Percentiles rank a stretch among this genome's conserved stretches.
Conservation (phyloP, 92 coral and sea anemone genomes). For the Porites cylindrica region DNA sequence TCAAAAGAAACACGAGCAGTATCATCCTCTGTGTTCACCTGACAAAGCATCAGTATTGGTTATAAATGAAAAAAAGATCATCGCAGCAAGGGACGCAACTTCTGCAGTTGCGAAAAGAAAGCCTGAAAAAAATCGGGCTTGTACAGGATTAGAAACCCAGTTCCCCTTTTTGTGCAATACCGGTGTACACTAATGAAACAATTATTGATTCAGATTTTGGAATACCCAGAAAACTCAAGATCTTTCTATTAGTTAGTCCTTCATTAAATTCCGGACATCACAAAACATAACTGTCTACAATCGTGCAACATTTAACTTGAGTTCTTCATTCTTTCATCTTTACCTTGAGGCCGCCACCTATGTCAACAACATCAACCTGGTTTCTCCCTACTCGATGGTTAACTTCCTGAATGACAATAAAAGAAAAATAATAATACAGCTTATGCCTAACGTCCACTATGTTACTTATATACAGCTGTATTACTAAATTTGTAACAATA, state of each 20-base stretch:
- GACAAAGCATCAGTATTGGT: background rate
- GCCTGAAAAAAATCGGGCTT: no score
- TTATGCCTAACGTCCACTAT: background rate
- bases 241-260: no score
- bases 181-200: no score
- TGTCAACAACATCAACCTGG: conserved; percentile 86
- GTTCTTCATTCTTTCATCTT: background rate
- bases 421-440: background rate
- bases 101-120: background rate
- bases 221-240: no score
- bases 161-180: no score
- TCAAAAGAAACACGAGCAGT: conserved; percentile 71
- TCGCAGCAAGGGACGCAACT: background rate
- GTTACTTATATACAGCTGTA: background rate
- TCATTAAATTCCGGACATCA: no score
- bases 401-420: conserved; percentile 59
- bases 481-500: background rate
- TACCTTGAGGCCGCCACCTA: conserved; percentile 92
- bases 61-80: background rate
- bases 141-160: no score
- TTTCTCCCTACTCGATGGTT: conserved; percentile 75
- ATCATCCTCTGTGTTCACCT: conserved; percentile 91
- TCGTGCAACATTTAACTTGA: background rate
- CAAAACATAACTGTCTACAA: no score
- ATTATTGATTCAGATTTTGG: no score